Conservation (phyloP, 2,888 invertebrate genomes). For the Trachelus troglodyta region DNA sequence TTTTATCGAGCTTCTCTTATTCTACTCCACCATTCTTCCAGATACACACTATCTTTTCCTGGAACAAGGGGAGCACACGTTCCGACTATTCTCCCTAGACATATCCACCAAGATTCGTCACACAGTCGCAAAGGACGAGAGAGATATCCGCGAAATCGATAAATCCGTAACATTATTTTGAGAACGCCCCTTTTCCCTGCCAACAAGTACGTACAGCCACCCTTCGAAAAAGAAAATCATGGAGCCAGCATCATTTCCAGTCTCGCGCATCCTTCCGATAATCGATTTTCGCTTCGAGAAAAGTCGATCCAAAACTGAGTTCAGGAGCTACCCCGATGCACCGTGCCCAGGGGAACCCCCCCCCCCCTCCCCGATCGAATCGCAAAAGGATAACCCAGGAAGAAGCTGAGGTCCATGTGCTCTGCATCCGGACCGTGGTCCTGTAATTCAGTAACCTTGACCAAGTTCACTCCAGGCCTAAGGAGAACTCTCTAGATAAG, state of each 20-base stretch:
- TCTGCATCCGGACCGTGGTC: background rate
- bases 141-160: background rate
- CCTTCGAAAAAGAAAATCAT: background rate
- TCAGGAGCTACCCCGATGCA: background rate
- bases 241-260: background rate
- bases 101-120: background rate
- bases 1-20: conserved; percentile 40
- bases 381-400: background rate
- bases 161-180: background rate
- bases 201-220: background rate
- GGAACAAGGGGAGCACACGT: background rate
- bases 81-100: background rate
- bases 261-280: background rate
- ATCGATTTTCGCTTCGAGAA: background rate
- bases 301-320: background rate
- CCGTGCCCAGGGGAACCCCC: background rate
- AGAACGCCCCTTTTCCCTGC: background rate
- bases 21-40: background rate
- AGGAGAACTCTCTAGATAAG: background rate
- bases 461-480: background rate
- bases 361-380: background rate
- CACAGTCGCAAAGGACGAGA: background rate
- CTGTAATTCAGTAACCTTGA: background rate
- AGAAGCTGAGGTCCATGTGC: background rate
- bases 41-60: background rate